Evolutionary conservation across 2,888 invertebrate genomes (phyloP), one percentile per base, ranked within the genome.

Genomic region (Torymus tubicola): DNA sequence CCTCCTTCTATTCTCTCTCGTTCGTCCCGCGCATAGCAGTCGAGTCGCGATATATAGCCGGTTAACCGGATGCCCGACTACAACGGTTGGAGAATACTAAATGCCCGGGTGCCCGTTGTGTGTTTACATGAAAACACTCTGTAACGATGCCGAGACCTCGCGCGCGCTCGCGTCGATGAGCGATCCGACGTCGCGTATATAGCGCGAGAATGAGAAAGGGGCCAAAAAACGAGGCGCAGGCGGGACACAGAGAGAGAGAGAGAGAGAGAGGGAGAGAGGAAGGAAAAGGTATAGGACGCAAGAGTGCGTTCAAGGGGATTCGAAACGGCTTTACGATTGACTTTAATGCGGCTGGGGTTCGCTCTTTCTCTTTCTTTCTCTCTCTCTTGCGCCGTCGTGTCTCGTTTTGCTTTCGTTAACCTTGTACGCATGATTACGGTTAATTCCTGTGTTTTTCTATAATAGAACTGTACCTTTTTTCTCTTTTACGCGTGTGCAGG

Each of bases 51-150:
- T 42, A 42, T 42, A 86, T 86, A 84, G 85, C 84, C 84, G 81
- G 85, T 87, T 87, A 87, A 88, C 90, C 90, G 90, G 90, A 90
- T 90, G 88, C 87, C 86, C 84, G 87, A 85, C 88, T 72, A 70
- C 67, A 52, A 86, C 88, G 87, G 84, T 87, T 81, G 81, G 84
- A 84, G 90, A 89, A 90, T 90, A 90, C 88, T 88, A 89, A 90
- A 87, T 86, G 86, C 81, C 85, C 79, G 83, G 84, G 61, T 57
- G 71, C 71, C 84, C 84, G 83, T 86, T 84, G 85, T 86, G 83
- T 86, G 84, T 87, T 87, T 86, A 87, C 87, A 85, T 84, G 86
- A 85, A 87, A 86, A 85, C 84, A 85, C 83, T 84, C 84, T 83
- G 80, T 82, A 84, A 84, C 82, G 83, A 84, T 82, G 82, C 79